phyloP scores from a whole-genome alignment of 2,113 vertebrate genomes.

The Platysternon megacephalum region DNA sequence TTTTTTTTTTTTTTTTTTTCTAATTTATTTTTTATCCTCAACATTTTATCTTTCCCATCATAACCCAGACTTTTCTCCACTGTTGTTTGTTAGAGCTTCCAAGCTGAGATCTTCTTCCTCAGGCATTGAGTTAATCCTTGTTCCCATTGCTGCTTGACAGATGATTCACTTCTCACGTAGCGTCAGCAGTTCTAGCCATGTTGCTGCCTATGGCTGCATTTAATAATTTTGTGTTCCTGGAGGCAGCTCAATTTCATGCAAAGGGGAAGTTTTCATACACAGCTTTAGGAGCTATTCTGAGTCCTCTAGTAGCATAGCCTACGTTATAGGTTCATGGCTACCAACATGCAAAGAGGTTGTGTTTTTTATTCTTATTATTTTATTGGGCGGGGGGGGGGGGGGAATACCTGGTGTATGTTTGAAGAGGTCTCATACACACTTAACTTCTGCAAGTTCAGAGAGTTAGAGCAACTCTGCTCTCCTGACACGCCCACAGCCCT shows the following conservation, averaged over 20 bases:
- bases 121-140: accelerated
- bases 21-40: not conserved
- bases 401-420: not conserved
- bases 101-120: not conserved
- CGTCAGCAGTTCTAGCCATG: accelerated
- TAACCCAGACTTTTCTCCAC: not conserved
- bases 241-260: not conserved
- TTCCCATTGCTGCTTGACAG: not conserved
- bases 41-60: not conserved
- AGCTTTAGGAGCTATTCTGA: not conserved
- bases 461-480: not conserved
- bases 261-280: not conserved
- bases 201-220: not conserved
- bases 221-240: not conserved
- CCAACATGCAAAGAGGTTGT: not conserved
- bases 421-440: not conserved
- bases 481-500: not conserved
- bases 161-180: not conserved
- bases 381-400: too few relatives aligned
- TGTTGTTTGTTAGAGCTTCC: not conserved
- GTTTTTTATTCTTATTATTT: not conserved
- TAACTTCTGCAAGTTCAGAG: not conserved
- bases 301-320: not conserved
- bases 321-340: not conserved
- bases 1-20: not conserved